phyloP scores from a whole-genome alignment of 2,888 invertebrate species.

The Cephus pulcher region DNA sequence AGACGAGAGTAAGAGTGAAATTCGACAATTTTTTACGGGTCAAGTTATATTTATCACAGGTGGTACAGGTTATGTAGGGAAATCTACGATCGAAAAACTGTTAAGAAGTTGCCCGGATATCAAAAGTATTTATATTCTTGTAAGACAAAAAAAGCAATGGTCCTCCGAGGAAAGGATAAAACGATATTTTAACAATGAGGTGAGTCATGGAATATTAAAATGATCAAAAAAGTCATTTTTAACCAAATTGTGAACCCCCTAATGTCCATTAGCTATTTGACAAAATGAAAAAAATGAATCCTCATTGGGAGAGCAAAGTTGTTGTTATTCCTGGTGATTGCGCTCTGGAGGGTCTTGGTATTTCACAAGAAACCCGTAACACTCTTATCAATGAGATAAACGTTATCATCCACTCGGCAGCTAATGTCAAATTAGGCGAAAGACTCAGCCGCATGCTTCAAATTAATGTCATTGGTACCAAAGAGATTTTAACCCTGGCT shows the following conservation, averaged over 20 bases:
- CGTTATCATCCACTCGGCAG: slow-evolving; percentile 49
- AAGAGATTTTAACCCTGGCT: slow-evolving; percentile 45
- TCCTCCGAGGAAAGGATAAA: slow-evolving; percentile 30
- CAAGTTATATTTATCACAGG: slow-evolving; percentile 48
- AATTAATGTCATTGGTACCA: slow-evolving; percentile 45
- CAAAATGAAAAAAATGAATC: slow-evolving; percentile 26
- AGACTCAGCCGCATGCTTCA: slow-evolving; percentile 31
- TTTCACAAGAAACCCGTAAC: slow-evolving; percentile 34
- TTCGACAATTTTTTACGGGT: slow-evolving; percentile 41
- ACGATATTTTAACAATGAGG: slow-evolving; percentile 33
- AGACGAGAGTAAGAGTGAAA: slow-evolving; percentile 33
- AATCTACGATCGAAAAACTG: slow-evolving; percentile 45
- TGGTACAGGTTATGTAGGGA: slow-evolving; percentile 46
- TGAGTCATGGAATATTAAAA: slow-evolving; percentile 28
- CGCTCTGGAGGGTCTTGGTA: slow-evolving; percentile 29
- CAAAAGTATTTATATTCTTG: slow-evolving; percentile 40
- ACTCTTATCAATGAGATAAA: slow-evolving; percentile 34
- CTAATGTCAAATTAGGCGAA: slow-evolving; percentile 32
- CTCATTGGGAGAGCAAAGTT: slow-evolving; percentile 38
- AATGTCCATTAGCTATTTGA: slow-evolving; percentile 41
- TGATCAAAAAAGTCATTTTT: neutral
- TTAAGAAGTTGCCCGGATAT: slow-evolving; percentile 40
- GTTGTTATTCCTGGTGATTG: slow-evolving; percentile 37
- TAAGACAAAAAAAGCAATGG: slow-evolving; percentile 25
- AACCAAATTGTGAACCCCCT: neutral